Conservation (phyloP, 1,140 invertebrate species). For the Leptinotarsa lineolata region DNA sequence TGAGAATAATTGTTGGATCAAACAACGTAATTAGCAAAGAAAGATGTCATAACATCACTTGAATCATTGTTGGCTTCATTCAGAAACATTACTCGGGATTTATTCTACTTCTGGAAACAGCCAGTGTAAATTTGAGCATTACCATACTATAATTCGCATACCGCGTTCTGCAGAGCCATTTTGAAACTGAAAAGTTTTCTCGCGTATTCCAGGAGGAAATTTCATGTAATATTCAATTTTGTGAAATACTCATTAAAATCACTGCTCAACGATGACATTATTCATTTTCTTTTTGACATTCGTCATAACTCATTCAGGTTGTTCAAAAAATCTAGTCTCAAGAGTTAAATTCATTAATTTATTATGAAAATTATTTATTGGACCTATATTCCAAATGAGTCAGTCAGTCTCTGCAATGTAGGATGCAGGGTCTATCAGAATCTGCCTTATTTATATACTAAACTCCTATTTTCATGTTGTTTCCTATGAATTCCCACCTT, state of each 20-base stretch:
- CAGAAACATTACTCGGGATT: not conserved
- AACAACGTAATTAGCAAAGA: not conserved
- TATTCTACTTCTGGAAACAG: not conserved
- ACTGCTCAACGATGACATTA: not conserved
- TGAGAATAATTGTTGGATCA: not conserved
- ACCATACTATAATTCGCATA: not conserved
- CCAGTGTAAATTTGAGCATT: not conserved
- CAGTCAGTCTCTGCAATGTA: too few species aligned
- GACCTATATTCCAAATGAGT: too few species aligned
- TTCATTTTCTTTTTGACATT: not conserved
- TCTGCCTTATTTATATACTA: too few species aligned
- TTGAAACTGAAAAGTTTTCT: not conserved
- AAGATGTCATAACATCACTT: not conserved
- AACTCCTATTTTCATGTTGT: too few species aligned
- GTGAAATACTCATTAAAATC: conserved; percentile 15
- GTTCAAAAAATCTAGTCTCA: too few species aligned
- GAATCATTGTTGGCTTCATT: not conserved
- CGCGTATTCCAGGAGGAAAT: not conserved
- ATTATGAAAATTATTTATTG: too few species aligned
- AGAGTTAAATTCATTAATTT: too few species aligned
- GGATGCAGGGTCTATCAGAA: too few species aligned
- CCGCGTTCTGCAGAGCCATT: not conserved
- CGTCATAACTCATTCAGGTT: not conserved
- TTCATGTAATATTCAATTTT: not conserved
- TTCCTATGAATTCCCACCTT: too few species aligned